Evolutionary conservation across 1,140 invertebrate species (phyloP).

Genomic region (Bombus impatiens): DNA sequence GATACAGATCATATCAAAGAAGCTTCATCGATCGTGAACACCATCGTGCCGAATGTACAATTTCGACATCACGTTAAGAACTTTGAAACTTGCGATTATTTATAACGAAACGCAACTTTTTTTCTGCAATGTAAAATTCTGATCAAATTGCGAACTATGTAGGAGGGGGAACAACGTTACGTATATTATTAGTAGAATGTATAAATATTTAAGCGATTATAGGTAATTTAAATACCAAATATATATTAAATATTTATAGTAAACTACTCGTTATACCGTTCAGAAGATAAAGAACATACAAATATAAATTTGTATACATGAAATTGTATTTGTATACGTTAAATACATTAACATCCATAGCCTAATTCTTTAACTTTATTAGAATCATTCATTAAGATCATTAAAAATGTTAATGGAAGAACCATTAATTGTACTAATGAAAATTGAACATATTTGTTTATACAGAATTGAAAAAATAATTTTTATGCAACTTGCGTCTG

Average conservation of each 20-base stretch:
- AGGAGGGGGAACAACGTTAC: not conserved
- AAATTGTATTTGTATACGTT: too few relatives aligned
- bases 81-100: not conserved
- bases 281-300: too few relatives aligned
- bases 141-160: not conserved
- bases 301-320: not conserved
- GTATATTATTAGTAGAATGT: not conserved
- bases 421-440: not conserved
- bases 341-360: not conserved
- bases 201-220: not conserved
- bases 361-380: not conserved
- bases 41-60: not conserved
- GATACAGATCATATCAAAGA: slow-evolving; percentile 37
- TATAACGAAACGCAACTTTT: not conserved
- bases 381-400: too few relatives aligned
- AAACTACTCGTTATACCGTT: not conserved
- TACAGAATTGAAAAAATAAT: not conserved
- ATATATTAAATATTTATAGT: not conserved
- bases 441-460: not conserved
- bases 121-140: not conserved
- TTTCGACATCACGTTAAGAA: not conserved
- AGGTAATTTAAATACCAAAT: not conserved
- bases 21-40: slow-evolving; percentile 27
- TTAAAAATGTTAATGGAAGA: too few relatives aligned
- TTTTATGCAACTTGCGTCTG: too few relatives aligned